phyloP scores from a whole-genome alignment of 2,797 vertebrate species.

The Epinephelus malabaricus region DNA sequence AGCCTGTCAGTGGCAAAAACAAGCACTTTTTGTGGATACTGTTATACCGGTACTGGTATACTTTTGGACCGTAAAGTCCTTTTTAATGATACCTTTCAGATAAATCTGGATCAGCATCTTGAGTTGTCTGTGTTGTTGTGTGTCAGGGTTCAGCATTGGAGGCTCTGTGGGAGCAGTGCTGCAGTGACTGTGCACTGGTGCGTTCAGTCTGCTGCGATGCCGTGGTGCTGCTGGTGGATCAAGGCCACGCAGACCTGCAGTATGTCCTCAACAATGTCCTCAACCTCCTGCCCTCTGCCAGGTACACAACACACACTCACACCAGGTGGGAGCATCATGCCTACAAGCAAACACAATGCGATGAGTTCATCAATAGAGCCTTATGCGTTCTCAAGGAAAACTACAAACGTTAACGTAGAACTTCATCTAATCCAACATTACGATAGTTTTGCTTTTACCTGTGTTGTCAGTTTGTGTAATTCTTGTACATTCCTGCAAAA shows the following conservation, averaged over 20 bases:
- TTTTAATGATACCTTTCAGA: background rate
- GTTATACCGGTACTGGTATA: too few species aligned
- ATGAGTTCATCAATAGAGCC: too few species aligned
- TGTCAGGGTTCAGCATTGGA: conserved; percentile 91
- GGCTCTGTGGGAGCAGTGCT: conserved; percentile 94
- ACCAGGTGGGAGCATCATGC: background rate
- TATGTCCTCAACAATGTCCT: conserved; percentile 91
- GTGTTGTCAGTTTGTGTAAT: too few species aligned
- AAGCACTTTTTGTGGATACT: too few species aligned
- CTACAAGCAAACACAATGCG: too few species aligned
- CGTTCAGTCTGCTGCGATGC: conserved; percentile 92
- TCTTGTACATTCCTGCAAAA: too few species aligned
- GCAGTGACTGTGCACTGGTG: conserved; percentile 87
- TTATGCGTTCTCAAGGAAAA: too few species aligned
- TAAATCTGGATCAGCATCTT: background rate
- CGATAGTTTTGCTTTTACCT: too few species aligned
- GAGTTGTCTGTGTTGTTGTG: background rate
- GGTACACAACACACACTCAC: conserved; percentile 78
- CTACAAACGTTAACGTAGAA: too few species aligned
- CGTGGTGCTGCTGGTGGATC: conserved; percentile 91
- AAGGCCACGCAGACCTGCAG: conserved; percentile 91
- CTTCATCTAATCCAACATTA: too few species aligned
- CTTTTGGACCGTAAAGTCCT: background rate
- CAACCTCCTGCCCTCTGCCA: conserved; percentile 93
- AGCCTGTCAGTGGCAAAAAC: too few species aligned